These are phyloP conservation scores for Apeltes quadracus DNA, from an alignment of 2,113 vertebrate genomes.

Conservation along the genomic window DNA sequence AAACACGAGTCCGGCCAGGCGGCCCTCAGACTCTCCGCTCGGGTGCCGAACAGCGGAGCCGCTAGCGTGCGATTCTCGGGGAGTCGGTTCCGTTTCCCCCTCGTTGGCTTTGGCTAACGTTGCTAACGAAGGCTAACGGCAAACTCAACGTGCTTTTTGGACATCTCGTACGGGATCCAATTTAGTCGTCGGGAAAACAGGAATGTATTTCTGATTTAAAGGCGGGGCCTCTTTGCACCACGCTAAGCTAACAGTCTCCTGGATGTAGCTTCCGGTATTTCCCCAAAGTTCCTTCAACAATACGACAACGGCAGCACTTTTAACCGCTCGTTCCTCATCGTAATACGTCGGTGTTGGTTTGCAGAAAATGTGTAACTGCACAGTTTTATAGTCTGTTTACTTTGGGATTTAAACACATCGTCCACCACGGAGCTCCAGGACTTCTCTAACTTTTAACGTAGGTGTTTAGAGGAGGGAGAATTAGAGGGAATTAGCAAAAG, in stretches of 20 bases:
- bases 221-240: too few relatives aligned
- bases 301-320: background rate
- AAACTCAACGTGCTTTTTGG: conserved; percentile 27
- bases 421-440: background rate
- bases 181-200: conserved; percentile 25
- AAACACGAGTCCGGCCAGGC: conserved; percentile 51
- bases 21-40: conserved; percentile 45
- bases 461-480: background rate
- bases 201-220: background rate
- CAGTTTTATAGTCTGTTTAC: too few relatives aligned
- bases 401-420: background rate
- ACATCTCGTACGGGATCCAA: conserved; percentile 36
- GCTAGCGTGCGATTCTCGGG: conserved; percentile 52
- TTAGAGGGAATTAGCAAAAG: conserved; percentile 10
- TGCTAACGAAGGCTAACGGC: conserved; percentile 52
- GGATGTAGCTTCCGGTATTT: background rate
- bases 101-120: conserved; percentile 38
- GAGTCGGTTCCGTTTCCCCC: conserved; percentile 53
- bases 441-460: background rate
- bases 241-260: background rate
- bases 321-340: too few relatives aligned
- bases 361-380: background rate
- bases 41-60: conserved; percentile 32
- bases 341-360: background rate
- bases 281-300: background rate